phyloP scores from a whole-genome alignment of 2,797 vertebrate genomes.

The Apogon talboti region DNA sequence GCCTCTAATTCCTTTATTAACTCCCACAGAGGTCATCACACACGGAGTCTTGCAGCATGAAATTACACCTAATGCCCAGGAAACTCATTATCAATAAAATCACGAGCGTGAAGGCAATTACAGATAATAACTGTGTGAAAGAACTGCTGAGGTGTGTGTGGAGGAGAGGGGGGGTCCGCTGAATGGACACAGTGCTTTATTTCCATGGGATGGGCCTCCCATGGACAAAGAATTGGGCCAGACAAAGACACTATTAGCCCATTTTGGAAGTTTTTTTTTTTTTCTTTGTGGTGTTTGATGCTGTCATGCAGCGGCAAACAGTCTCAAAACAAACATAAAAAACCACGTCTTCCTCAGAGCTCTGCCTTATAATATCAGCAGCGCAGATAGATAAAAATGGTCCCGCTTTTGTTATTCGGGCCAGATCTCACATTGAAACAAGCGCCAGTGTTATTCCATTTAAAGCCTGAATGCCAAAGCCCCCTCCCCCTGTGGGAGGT shows the following conservation, averaged over 20 bases:
- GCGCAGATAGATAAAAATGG: slow-evolving; percentile 58
- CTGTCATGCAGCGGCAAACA: slow-evolving; percentile 48
- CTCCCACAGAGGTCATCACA: slow-evolving; percentile 81
- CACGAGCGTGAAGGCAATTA: slow-evolving; percentile 85
- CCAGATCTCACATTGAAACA: slow-evolving; percentile 65
- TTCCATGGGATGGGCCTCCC: slow-evolving; percentile 73
- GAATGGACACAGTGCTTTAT: slow-evolving; percentile 75
- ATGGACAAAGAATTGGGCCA: slow-evolving; percentile 79
- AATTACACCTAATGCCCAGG: slow-evolving; percentile 84
- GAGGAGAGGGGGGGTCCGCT: slow-evolving; percentile 48
- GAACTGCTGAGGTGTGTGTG: slow-evolving; percentile 74
- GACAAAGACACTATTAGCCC: slow-evolving; percentile 80
- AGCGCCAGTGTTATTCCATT: slow-evolving; percentile 67
- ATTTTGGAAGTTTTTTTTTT: slow-evolving; percentile 61
- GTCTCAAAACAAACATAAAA: slow-evolving; percentile 51
- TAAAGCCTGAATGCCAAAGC: slow-evolving; percentile 59
- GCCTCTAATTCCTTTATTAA: slow-evolving; percentile 80
- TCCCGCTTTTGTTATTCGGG: slow-evolving; percentile 49
- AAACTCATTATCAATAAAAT: slow-evolving; percentile 88
- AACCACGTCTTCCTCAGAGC: slow-evolving; percentile 62
- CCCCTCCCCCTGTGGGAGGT: slow-evolving; percentile 38
- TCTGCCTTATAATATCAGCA: slow-evolving; percentile 57
- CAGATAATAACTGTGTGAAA: slow-evolving; percentile 84
- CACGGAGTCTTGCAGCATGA: slow-evolving; percentile 80
- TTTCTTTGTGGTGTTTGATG: slow-evolving; percentile 69